These are phyloP conservation scores for Epizoanthus illoricatus DNA, from an alignment of 92 coral and sea anemone genomes.

Conservation along the genomic window DNA sequence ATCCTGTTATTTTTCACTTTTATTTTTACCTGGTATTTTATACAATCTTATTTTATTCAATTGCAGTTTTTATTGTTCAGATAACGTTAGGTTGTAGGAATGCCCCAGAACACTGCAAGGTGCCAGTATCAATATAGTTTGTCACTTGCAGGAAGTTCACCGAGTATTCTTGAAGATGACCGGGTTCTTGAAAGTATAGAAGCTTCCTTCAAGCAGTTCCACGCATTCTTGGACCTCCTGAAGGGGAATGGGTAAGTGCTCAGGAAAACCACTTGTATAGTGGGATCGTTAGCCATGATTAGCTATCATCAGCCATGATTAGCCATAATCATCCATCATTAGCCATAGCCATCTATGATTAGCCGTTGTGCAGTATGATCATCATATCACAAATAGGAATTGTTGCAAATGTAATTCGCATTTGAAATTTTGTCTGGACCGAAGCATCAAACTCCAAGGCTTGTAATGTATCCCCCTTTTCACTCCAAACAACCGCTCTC, in stretches of 20 bases:
- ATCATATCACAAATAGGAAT: too few species aligned
- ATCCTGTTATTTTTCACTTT: too few species aligned
- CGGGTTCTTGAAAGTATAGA: constrained; percentile 95
- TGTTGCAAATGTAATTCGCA: too few species aligned
- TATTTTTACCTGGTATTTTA: too few species aligned
- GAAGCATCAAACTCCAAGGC: too few species aligned
- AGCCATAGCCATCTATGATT: too few species aligned
- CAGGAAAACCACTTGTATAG: neutral
- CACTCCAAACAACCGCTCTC: too few species aligned
- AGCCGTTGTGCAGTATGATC: too few species aligned
- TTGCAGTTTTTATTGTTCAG: neutral
- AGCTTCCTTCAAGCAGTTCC: constrained; percentile 94
- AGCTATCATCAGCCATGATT: neutral
- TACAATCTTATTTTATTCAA: too few species aligned
- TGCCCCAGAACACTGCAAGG: neutral
- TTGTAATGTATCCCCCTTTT: too few species aligned
- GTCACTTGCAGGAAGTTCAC: constrained; percentile 37
- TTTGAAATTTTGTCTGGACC: too few species aligned
- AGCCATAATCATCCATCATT: too few species aligned
- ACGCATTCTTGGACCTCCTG: constrained; percentile 86
- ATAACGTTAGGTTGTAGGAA: neutral
- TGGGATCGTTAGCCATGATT: neutral
- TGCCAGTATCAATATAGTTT: neutral
- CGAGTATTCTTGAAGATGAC: constrained; percentile 83
- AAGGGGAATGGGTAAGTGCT: constrained; percentile 84